Base-by-base conservation (phyloP, 2,113 vertebrate genomes). In the Corydoras sp. region DNA sequence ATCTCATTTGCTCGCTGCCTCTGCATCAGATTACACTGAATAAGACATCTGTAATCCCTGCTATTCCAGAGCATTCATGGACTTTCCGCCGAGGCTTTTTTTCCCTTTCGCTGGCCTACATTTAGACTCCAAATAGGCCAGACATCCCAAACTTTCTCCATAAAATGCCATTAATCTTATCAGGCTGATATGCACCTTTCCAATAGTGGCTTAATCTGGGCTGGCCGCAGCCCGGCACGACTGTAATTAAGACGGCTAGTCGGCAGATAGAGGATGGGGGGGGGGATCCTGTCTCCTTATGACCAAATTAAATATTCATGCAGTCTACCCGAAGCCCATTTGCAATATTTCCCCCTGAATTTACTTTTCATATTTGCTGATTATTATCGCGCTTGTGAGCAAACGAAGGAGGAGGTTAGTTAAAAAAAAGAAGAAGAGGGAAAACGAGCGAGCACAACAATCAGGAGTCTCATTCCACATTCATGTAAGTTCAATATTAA, bases 381-480 rank as follows among this genome's bases (percentile, higher is more conserved):
- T 43, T 43, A 43, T 43, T 43, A 43, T 43, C 35, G 4, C 7
- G 35, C 35, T 2, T 43, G 35, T 43, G 3, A 62, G 65, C 76
- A 76, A 78, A 62, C 76, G 71, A 43, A 48, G 59, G 68, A 65
- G 18, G 18, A 15, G 35, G 48, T 59, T 65, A 61, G 49, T 81
- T 60, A 66, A 84, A 78, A 79, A 74, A 4, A 43, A 43, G n/a
- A 24, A 24, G 18, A 24, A 24, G 18, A 24, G 18, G 18, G 18
- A 24, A 24, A 24, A 24, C 18, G 18, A 24, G 18, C 1, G 18
- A 24, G 18, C 4, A 43, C 72, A 79, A 80, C 84, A 77, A 85
- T 86, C 86, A 83, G 81, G 79, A 73, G 65, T 80, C 80, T 89
- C 82, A 87, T 89, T 89, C 84, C 76, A 78, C 84, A 85, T 83